Evolutionary conservation across 2,113 vertebrate species (phyloP).

Genomic region (Pipa parva): DNA sequence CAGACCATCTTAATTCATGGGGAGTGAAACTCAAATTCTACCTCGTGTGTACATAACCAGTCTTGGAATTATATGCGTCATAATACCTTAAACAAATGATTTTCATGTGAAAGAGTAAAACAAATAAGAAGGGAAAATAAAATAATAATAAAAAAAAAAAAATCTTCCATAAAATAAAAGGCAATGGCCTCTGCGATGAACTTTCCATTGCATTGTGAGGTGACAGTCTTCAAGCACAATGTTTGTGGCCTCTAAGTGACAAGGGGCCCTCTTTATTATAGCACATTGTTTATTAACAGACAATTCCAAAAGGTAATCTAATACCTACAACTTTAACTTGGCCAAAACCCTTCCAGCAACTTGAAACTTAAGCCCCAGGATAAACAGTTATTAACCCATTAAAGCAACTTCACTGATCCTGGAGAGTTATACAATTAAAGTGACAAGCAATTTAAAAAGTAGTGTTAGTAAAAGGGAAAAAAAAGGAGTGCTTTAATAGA

Average conservation of each 20-base stretch:
- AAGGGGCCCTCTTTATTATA: background rate
- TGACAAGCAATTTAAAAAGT: too few species aligned
- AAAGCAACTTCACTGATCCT: too few species aligned
- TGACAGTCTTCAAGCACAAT: background rate
- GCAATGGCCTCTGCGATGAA: background rate
- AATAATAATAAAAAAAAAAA: too few species aligned
- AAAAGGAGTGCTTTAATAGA: too few species aligned
- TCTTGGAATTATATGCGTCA: slow-evolving; percentile 9
- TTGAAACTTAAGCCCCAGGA: too few species aligned
- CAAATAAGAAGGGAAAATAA: background rate
- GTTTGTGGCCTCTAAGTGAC: background rate
- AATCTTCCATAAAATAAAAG: background rate
- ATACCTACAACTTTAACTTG: too few species aligned
- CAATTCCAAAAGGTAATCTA: too few species aligned
- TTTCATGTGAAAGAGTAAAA: slow-evolving; percentile 18
- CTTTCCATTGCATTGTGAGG: background rate
- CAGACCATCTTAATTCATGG: background rate
- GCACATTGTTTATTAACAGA: background rate
- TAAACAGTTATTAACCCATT: too few species aligned
- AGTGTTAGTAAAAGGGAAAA: too few species aligned
- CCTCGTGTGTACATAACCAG: slow-evolving; percentile 25
- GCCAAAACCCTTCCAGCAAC: too few species aligned
- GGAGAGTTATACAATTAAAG: too few species aligned
- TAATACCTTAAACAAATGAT: slow-evolving; percentile 29
- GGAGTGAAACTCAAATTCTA: background rate